Evolutionary conservation across 1,140 invertebrate genomes (phyloP), one percentile per base, ranked within the genome.

Genomic region (Euura lappo): DNA sequence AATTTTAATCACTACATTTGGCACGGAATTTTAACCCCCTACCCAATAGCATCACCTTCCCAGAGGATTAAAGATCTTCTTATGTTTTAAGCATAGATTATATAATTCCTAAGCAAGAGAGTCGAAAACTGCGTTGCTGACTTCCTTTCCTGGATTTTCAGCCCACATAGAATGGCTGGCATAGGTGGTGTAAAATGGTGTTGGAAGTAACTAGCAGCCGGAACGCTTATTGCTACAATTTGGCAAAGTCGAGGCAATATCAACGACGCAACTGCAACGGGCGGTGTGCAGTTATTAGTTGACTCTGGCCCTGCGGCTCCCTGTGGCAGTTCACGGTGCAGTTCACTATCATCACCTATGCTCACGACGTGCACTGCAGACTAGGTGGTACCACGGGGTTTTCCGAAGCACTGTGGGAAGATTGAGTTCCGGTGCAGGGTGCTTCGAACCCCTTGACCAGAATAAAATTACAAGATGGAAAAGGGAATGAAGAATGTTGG

Each of bases 221-320:
- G 67, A 51, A 75, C 75, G 73, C 74, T 79, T 82, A 82, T 81
- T 82, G 81, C 80, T 74, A 82, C 80, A 72, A 82, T 82, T 79
- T 81, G 76, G 78, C 78, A 79, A 77, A 75, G 75, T 79, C 75
- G 76, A 78, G 71, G 69, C 69, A 70, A 70, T 70, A 70, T 76
- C 73, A 74, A 72, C 71, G 72, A 66, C 51, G 72, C 13, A 28
- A 28, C 28, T 60, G 51, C 51, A 60, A 60, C 51, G 51, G 51
- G 51, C 28, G 28, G 28, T 28, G 28, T 60, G 51, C 51, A 60
- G 51, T 60, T 60, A 60, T 60, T 60, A 60, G 51, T 60, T 60
- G 51, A 60, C 51, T 60, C 13, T 60, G 51, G 10, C 13, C 51
- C 51, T 28, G 28, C 28, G 28, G 28, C 28, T 28, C 28, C 28